Base-by-base conservation (phyloP, 2,888 invertebrate genomes). In the Phortica okadai region DNA sequence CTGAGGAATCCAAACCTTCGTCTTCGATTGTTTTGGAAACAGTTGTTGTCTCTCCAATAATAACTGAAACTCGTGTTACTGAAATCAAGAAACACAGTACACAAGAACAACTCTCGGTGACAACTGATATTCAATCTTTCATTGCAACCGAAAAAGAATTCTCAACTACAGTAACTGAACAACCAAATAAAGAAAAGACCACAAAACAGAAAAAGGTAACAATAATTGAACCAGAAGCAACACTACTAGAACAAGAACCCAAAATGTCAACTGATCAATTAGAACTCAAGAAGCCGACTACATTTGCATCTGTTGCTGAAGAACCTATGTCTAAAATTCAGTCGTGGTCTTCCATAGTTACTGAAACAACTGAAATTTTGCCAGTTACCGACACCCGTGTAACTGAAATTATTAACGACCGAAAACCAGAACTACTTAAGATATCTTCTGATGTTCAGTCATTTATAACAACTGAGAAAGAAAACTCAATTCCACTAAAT, bases 261-360 rank as follows among this genome's bases (percentile, higher is more conserved):
- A 11, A 64, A 25, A 14, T 25, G 44, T 45, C 59, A 41, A 2
- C 5, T 4, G 45, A 45, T 45, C 6, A 45, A 45, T 10, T 10
- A 45, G 45, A 45, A 10, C 45, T 10, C 6, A 16, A 6, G 1
- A 21, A n/a, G 16, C n/a, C 21, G 0, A 59, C 59, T 59, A 21
- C n/a, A 59, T 8, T 6, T 6, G 21, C 21, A 14, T 10, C 64
- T 41, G 33, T 41, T 33, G 64, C 33, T 11, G 64, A 66, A 33
- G 64, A 66, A 21, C 4, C 33, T n/a, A 25, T 1, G 11, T 8
- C 0, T 66, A 10, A 6, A n/a, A 66, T 11, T 66, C 58, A 62
- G 7, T 80, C 74, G 2, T 82, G 82, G 82, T 82, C 82, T n/a
- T 82, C 82, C 2, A 78, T 82, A 59, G 78, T 80, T 8, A 67